These are phyloP conservation scores for Geopemphigus sp. DNA, from an alignment of 1,140 invertebrate species.

Conservation along the genomic window DNA sequence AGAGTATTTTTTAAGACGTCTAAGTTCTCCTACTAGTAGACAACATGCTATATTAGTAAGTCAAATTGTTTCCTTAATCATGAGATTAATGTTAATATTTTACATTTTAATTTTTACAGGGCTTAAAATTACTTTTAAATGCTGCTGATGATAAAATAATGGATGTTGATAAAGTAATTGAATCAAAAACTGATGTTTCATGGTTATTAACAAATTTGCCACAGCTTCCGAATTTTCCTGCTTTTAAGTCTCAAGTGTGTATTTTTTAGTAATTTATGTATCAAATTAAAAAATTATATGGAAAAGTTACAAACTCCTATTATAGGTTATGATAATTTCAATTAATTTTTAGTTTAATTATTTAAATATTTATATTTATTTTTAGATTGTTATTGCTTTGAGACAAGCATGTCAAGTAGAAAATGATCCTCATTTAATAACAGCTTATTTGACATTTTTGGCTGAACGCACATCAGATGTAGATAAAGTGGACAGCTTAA, in stretches of 20 bases:
- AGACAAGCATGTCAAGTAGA: conserved; percentile 86
- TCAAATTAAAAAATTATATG: too few relatives aligned
- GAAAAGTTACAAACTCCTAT: too few relatives aligned
- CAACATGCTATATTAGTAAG: conserved; percentile 70
- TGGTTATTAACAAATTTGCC: conserved; percentile 81
- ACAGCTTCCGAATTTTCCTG: conserved; percentile 69
- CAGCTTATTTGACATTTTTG: conserved; percentile 85
- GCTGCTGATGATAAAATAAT: conserved; percentile 55
- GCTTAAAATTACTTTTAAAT: conserved; percentile 65
- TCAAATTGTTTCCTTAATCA: conserved; percentile 24
- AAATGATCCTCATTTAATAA: conserved; percentile 79
- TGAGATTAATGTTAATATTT: conserved; percentile 5
- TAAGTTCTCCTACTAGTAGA: conserved; percentile 78
- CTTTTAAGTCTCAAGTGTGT: conserved; percentile 64
- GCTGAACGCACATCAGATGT: conserved; percentile 56
- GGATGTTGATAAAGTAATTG: conserved; percentile 54
- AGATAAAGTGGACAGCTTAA: conserved; percentile 14
- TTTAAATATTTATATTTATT: conserved; percentile 25
- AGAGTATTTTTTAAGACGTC: conserved; percentile 84
- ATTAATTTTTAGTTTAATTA: neutral
- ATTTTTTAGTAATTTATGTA: too few relatives aligned
- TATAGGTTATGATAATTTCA: neutral
- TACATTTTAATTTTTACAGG: conserved; percentile 56
- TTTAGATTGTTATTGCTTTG: conserved; percentile 63
- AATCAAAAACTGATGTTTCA: conserved; percentile 53